These are phyloP conservation scores for Melangyna quadrimaculata DNA, from an alignment of 2,888 invertebrate genomes.

Conservation along the genomic window DNA sequence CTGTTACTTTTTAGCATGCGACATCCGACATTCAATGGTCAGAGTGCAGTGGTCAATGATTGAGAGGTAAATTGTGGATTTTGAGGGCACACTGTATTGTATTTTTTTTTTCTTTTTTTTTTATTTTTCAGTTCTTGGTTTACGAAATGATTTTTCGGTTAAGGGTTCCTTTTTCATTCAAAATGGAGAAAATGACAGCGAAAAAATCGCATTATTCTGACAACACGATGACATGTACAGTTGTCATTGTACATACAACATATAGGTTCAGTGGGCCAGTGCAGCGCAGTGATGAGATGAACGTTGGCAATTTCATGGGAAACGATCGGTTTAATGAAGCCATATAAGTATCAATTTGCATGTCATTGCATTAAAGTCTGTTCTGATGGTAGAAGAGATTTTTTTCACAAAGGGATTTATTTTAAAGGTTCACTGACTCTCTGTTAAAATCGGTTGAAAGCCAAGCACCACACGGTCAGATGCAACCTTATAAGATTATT, in stretches of 20 bases:
- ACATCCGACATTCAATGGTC: conserved; percentile 23
- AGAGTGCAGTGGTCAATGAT: conserved; percentile 63
- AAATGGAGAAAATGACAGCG: conserved; percentile 12
- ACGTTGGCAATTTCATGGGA: conserved; percentile 53
- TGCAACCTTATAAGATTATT: background rate
- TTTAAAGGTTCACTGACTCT: background rate
- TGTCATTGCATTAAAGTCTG: conserved; percentile 28
- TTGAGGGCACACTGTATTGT: conserved; percentile 56
- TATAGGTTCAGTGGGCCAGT: conserved; percentile 19
- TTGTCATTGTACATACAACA: conserved; percentile 28
- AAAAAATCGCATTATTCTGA: conserved; percentile 61
- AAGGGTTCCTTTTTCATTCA: conserved; percentile 38
- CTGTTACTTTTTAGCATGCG: conserved; percentile 42
- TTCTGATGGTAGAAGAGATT: background rate
- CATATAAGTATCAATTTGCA: conserved; percentile 65
- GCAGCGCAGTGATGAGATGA: background rate
- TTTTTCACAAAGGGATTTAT: background rate
- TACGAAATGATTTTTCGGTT: conserved; percentile 25
- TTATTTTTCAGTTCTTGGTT: too few relatives aligned
- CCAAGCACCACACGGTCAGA: background rate
- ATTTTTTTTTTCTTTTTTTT: background rate
- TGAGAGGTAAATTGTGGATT: conserved; percentile 70
- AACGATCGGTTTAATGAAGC: conserved; percentile 67
- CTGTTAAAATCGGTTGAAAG: background rate
- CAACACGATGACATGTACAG: conserved; percentile 64